Evolutionary conservation across 2,888 invertebrate species (phyloP), one percentile per base, ranked within the genome.

Genomic region (Protodeltote pygarga): DNA sequence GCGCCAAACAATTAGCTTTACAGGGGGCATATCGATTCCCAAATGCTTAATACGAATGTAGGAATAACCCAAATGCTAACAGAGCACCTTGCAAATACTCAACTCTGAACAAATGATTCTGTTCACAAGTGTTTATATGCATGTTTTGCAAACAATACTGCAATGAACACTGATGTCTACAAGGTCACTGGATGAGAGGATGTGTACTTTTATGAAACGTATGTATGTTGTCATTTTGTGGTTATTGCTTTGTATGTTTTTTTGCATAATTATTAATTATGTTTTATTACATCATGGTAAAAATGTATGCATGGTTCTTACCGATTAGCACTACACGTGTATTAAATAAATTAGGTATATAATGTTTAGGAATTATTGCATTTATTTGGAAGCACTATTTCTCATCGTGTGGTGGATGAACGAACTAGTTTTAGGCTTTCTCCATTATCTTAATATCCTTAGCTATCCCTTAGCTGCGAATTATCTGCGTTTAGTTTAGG

Each of bases 131-230:
- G 54, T 9, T 17, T 34, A 47, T 48, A 28, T 42, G 39, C 32
- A 52, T 50, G 48, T 66, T 47, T 67, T 44, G 53, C 65, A 68
- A 68, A 66, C 65, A 68, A 67, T 67, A 21, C 48, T 33, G 40
- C 51, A 40, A 35, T 32, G 10, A 57, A 10, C 39, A 15, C 39
- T 52, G 25, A 38, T 20, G 33, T 17, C 32, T 38, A 19, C 65
- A 69, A 69, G 69, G 66, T 61, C 65, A 31, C 21, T 27, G 20
- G 41, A 11, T 40, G 37, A 65, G 57, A 64, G 28, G 48, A 57
- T 47, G 28, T 39, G 28, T 45, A 29, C 40, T 44, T 41, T 57
- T 50, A 41, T 40, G 47, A 50, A 68, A 60, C 47, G 13, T 31
- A 33, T 31, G 5, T 38, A 10, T 25, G 27, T 20, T 1, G 15